A percentile compares a stretch with the other conserved stretches of the same genome.
Evolutionary conservation across 2,888 invertebrate genomes (phyloP).

Genomic region (Carpatolechia fugitivella): DNA sequence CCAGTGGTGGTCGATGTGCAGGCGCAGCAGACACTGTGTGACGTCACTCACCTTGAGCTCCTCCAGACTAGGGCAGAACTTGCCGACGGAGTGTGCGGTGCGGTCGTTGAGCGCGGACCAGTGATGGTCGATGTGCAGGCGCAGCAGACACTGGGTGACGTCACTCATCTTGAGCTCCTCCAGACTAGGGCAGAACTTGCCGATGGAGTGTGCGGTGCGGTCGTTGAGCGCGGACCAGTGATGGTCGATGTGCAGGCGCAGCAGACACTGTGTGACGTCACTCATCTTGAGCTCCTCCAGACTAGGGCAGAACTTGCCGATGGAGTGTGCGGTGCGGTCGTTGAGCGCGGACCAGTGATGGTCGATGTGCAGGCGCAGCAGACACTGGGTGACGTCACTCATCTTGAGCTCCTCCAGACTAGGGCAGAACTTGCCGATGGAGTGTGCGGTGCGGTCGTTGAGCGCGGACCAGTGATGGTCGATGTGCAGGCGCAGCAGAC

Average conservation of each 20-base stretch:
- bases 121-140: slow-evolving; percentile 69
- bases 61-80: slow-evolving; percentile 78
- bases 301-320: slow-evolving; percentile 79
- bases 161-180: slow-evolving; percentile 65
- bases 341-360: slow-evolving; percentile 67
- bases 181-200: slow-evolving; percentile 78
- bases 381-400: slow-evolving; percentile 59
- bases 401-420: slow-evolving; percentile 75
- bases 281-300: slow-evolving; percentile 71
- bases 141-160: too few relatives aligned
- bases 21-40: too few relatives aligned
- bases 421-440: slow-evolving; percentile 78
- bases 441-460: slow-evolving; percentile 74
- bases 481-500: slow-evolving; percentile 74
- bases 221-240: slow-evolving; percentile 67
- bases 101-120: slow-evolving; percentile 71
- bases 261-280: too few relatives aligned
- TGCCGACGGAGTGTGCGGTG: slow-evolving; percentile 76
- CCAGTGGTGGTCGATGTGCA: slow-evolving; percentile 69
- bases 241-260: slow-evolving; percentile 73
- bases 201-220: slow-evolving; percentile 76
- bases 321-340: slow-evolving; percentile 74
- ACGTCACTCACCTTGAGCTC: slow-evolving; percentile 65
- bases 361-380: too few relatives aligned
- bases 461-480: slow-evolving; percentile 69